Percentiles rank a stretch among this genome's conserved stretches.
Conservation (phyloP, 1,140 invertebrate genomes). For the Nasonia longicornis region DNA sequence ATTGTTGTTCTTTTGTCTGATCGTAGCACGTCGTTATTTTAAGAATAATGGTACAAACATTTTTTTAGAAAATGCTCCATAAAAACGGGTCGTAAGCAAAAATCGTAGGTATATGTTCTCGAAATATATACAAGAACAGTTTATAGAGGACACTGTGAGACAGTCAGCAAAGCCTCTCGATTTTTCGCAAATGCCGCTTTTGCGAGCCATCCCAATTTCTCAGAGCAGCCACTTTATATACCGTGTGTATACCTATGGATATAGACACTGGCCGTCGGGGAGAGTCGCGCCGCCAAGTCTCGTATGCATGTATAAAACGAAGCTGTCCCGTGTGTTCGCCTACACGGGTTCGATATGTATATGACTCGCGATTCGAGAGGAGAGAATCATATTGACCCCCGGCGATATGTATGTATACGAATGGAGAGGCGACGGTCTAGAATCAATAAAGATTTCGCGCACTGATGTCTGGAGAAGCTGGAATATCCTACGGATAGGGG, state of each 20-base stretch:
- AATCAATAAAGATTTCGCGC: slow-evolving; percentile 63
- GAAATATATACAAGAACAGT: no score
- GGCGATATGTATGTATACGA: slow-evolving; percentile 47
- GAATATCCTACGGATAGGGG: neutral
- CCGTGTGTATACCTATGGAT: neutral
- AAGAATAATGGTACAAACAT: no score
- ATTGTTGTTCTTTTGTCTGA: neutral
- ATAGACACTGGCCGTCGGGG: neutral
- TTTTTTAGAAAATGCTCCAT: neutral
- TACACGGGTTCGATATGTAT: slow-evolving; percentile 23
- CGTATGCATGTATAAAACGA: neutral
- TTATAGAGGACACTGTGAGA: no score
- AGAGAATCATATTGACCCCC: slow-evolving; percentile 58
- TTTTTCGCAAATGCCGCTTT: slow-evolving; percentile 31
- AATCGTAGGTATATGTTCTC: no score
- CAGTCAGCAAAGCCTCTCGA: slow-evolving; percentile 36
- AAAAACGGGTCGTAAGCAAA: neutral
- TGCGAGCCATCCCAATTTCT: slow-evolving; percentile 35
- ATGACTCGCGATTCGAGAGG: slow-evolving; percentile 12
- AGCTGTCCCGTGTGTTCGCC: neutral
- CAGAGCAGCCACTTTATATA: slow-evolving; percentile 23
- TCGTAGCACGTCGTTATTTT: no score
- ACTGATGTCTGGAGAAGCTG: slow-evolving; percentile 43
- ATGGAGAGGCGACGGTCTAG: slow-evolving; percentile 46
- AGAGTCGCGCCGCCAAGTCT: neutral